Evolutionary conservation across 2,888 invertebrate genomes (phyloP).

Genomic region (Abrostola triplasia): DNA sequence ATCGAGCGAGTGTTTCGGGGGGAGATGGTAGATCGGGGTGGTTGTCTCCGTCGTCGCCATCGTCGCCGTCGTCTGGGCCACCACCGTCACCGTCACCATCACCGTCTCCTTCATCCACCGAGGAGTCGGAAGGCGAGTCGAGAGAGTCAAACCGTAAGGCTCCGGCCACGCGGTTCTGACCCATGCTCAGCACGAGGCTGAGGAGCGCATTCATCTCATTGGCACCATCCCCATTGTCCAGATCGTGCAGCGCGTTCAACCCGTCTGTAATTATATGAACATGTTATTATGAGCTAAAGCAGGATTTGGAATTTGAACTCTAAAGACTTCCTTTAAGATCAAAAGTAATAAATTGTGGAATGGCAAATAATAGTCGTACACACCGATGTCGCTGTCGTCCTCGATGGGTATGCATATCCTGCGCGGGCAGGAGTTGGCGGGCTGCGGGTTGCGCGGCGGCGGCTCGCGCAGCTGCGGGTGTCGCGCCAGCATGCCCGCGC

Average conservation of each 20-base stretch:
- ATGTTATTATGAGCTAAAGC: not conserved
- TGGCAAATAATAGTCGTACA: constrained; percentile 33
- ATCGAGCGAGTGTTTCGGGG: not conserved
- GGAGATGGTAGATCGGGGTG: constrained; percentile 10
- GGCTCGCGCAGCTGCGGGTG: constrained; percentile 73
- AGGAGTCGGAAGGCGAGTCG: constrained; percentile 59
- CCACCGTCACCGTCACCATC: constrained; percentile 23
- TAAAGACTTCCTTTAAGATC: not conserved
- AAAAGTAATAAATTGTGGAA: not conserved
- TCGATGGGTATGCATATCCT: constrained; percentile 77
- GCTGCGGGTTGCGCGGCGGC: constrained; percentile 54
- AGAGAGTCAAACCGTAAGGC: constrained; percentile 75
- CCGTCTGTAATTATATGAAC: constrained; percentile 62
- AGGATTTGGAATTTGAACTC: not conserved
- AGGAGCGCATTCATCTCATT: constrained; percentile 86
- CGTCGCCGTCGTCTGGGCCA: constrained; percentile 24
- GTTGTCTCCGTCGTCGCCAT: constrained; percentile 19
- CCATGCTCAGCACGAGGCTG: constrained; percentile 82
- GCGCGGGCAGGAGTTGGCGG: constrained; percentile 57
- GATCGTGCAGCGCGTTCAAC: constrained; percentile 75
- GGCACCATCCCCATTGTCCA: constrained; percentile 76
- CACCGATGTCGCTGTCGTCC: constrained; percentile 74
- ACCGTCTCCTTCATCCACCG: constrained; percentile 54
- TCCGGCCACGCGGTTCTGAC: constrained; percentile 79
- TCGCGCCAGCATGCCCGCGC: constrained; percentile 63